Evolutionary conservation across 2,113 vertebrate species (phyloP).

Genomic region (Ceratotherium simum): DNA sequence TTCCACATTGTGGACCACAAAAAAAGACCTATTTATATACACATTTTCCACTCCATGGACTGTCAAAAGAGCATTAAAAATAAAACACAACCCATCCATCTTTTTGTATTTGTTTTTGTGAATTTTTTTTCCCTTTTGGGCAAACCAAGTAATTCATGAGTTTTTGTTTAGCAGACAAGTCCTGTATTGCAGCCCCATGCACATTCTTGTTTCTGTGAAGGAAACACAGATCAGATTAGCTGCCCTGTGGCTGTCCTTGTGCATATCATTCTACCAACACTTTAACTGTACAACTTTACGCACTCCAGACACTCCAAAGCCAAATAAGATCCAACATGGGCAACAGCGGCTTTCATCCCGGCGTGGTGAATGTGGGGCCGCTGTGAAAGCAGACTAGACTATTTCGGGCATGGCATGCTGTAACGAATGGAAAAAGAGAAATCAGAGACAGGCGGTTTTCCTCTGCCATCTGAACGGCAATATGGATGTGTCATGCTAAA

Average conservation of each 20-base stretch:
- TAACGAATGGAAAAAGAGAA: slow-evolving; percentile 67
- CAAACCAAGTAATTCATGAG: neutral
- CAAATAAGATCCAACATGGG: neutral
- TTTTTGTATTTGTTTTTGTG: neutral
- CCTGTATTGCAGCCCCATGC: neutral
- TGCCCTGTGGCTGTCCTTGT: neutral
- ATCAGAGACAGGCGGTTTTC: slow-evolving; percentile 59
- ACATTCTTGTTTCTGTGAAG: neutral
- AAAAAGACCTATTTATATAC: neutral
- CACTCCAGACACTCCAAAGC: neutral
- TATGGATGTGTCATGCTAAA: neutral
- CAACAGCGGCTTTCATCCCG: neutral
- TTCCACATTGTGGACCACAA: neutral
- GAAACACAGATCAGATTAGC: neutral
- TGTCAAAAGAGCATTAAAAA: slow-evolving; percentile 5
- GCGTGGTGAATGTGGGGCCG: neutral
- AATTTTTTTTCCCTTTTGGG: neutral
- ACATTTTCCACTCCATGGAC: neutral
- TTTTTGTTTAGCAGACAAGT: neutral
- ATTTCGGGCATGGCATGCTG: slow-evolving; percentile 49
- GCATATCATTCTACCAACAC: neutral
- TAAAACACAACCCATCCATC: neutral
- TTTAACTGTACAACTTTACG: neutral
- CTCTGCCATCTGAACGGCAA: slow-evolving; percentile 45
- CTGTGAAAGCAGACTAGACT: neutral